Evolutionary conservation across 2,797 vertebrate species (phyloP), one percentile per base, ranked within the genome.

Genomic region (Molossus molossus): DNA sequence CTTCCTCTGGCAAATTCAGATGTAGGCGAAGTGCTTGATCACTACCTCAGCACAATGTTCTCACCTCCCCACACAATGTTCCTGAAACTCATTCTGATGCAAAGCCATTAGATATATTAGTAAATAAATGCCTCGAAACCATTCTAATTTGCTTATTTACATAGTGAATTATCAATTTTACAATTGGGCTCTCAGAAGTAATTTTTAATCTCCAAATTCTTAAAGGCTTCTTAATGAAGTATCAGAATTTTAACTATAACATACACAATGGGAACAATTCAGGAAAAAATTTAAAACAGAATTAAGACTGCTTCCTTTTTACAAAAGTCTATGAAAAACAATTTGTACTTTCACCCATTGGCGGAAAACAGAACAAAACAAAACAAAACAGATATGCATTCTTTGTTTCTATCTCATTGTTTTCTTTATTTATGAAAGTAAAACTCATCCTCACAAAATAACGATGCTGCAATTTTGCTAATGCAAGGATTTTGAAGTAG

Each of bases 341-440:
- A 23, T 57, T 70, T 89, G 9, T 72, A 45, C 60, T 93, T 18
- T 57, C 67, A 65, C 8, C 1, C 11, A 50, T 13, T 79, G 23
- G 1, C 3, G 9, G 3, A 7, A 25, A 87, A n/a, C 1, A 50
- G 27, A 82, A 81, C 5, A 75, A 65, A 45, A 45, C 40, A 45
- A 45, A 45, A 45, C 4, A 45, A 90, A 96, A 15, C 29, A 53
- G 6, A 53, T 45, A 8, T 29, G 5, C 4, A 37, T 33, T 25
- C 3, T 73, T 33, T 82, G 2, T 50, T 58, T 69, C 12, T 84
- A 55, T 90, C 27, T 90, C 13, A 57, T 23, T 1, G 25, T 90
- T 93, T 96, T 37, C 65, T 33, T 84, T 87, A 91, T 89, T 92
- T 90, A 80, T 86, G 33, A 95, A 95, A 88, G 76, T 85, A 80